Evolutionary conservation across 2,113 vertebrate genomes (phyloP).

Genomic region (Muscicapa adusta): DNA sequence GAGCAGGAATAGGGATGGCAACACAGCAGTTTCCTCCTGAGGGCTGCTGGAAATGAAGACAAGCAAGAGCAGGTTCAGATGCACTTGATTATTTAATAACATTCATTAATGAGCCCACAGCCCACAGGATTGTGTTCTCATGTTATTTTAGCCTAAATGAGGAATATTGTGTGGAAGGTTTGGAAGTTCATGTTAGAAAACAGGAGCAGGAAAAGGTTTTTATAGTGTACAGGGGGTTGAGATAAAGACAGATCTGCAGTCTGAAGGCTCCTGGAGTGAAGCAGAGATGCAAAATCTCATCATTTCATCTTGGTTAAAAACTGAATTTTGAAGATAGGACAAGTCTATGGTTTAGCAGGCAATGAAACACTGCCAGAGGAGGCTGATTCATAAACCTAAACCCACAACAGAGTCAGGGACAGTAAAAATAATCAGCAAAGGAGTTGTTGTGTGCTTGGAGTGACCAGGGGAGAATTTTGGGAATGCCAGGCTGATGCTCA

Average conservation of each 20-base stretch:
- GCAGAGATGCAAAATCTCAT: neutral
- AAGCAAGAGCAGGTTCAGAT: neutral
- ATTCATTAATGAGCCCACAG: neutral
- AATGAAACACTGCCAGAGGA: neutral
- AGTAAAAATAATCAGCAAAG: neutral
- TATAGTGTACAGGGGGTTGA: accelerated
- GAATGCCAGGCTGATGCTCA: neutral
- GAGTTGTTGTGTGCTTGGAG: neutral
- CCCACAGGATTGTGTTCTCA: accelerated
- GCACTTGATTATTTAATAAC: neutral
- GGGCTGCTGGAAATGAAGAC: neutral
- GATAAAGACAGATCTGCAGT: neutral
- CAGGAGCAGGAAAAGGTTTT: neutral
- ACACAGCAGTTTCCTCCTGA: neutral
- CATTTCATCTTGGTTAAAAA: neutral
- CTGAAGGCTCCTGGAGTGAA: neutral
- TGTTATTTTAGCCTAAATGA: neutral
- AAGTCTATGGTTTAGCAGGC: neutral
- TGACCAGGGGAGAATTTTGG: neutral
- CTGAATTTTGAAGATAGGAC: neutral
- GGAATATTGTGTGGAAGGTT: neutral
- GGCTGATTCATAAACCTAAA: neutral
- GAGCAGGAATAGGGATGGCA: neutral
- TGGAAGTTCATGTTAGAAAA: accelerated
- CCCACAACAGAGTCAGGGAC: neutral